These are phyloP conservation scores for Drosophila anceps DNA, from an alignment of 2,888 invertebrate species.

Conservation along the genomic window DNA sequence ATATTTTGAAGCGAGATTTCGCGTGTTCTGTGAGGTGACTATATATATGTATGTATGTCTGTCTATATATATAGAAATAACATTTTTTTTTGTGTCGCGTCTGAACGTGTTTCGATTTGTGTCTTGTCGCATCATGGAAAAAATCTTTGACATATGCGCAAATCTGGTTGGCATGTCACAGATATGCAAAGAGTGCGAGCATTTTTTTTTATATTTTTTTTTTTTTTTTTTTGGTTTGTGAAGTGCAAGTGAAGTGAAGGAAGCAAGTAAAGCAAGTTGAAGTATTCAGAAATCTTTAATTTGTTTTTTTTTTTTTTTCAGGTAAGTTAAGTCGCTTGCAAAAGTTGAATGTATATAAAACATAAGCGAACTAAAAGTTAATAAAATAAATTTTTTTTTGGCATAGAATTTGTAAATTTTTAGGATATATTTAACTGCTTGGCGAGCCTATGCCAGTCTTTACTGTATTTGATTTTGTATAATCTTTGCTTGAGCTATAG, in stretches of 20 bases:
- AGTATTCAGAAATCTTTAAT: background rate
- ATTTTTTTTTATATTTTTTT: background rate
- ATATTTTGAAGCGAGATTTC: background rate
- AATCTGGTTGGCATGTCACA: slow-evolving; percentile 2
- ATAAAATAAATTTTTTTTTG: no score
- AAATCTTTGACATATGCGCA: slow-evolving; percentile 4
- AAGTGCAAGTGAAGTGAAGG: no score
- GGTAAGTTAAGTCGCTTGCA: background rate
- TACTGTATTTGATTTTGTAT: no score
- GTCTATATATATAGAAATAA: background rate
- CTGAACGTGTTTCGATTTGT: slow-evolving; percentile 9
- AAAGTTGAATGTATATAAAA: background rate
- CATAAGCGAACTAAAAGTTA: background rate
- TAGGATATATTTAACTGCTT: no score
- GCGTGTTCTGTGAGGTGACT: background rate
- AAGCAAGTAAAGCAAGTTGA: background rate
- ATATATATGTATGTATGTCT: background rate
- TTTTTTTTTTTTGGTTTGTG: background rate
- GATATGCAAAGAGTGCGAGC: background rate
- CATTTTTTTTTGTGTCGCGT: background rate
- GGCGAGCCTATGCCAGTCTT: no score
- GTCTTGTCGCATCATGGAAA: slow-evolving; percentile 2
- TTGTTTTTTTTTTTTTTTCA: background rate
- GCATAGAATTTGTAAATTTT: no score
- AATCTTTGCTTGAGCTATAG: no score